A percentile compares a stretch with the other conserved stretches of the same genome.
Evolutionary conservation across 2,113 vertebrate species (phyloP).

Genomic region (Anolis carolinensis): DNA sequence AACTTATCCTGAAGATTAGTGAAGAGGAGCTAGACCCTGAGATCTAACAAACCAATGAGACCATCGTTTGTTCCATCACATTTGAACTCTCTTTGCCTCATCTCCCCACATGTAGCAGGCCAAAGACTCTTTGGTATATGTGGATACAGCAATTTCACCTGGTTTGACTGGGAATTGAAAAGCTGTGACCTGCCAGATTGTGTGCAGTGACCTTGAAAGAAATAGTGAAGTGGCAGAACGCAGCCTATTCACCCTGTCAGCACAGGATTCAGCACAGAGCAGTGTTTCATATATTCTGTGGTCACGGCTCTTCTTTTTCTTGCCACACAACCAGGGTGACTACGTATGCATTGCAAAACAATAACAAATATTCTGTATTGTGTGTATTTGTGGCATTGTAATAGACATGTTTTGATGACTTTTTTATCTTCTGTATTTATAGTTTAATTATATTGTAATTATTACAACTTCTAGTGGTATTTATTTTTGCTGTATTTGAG

Average conservation of each 20-base stretch:
- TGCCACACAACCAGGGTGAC: background rate
- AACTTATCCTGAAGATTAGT: too few relatives aligned
- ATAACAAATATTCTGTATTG: too few relatives aligned
- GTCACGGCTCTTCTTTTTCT: too few relatives aligned
- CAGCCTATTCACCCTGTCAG: background rate
- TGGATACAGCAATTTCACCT: background rate
- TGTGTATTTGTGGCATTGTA: too few relatives aligned
- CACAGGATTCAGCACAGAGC: background rate
- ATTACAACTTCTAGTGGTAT: too few relatives aligned
- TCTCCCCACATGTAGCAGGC: background rate
- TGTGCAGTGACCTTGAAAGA: background rate
- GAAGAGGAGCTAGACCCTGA: too few relatives aligned
- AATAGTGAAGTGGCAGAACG: background rate
- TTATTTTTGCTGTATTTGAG: too few relatives aligned
- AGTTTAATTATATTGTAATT: too few relatives aligned
- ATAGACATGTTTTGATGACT: too few relatives aligned
- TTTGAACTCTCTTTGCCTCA: background rate
- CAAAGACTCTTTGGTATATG: background rate
- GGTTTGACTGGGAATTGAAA: background rate
- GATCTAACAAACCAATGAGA: too few relatives aligned
- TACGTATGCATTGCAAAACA: background rate
- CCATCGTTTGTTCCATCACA: background rate
- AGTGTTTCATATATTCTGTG: background rate
- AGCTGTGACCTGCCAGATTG: background rate
- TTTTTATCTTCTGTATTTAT: too few relatives aligned